Evolutionary conservation across 2,113 vertebrate species (phyloP).

Genomic region (Corapipo altera): DNA sequence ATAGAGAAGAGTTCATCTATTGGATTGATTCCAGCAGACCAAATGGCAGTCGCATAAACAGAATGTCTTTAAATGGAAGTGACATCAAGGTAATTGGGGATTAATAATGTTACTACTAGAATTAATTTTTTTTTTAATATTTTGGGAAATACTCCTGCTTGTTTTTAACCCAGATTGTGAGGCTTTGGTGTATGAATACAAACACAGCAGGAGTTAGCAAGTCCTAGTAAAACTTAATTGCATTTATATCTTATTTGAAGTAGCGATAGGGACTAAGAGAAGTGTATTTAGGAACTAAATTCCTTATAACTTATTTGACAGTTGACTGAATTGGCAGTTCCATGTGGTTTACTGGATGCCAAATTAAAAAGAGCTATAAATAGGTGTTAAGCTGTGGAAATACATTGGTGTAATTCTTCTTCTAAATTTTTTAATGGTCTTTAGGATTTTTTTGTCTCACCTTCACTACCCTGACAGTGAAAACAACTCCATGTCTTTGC

Average conservation of each 20-base stretch:
- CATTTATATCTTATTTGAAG: neutral
- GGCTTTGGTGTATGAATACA: neutral
- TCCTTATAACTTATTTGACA: neutral
- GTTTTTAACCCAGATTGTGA: neutral
- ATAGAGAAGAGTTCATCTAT: conserved; percentile 96
- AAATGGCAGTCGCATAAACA: conserved; percentile 94
- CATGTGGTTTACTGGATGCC: neutral
- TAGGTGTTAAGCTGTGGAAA: neutral
- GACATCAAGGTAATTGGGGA: conserved; percentile 87
- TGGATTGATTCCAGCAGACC: conserved; percentile 98
- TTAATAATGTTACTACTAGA: neutral
- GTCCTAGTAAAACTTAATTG: neutral
- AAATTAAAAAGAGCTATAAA: neutral
- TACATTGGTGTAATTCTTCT: neutral
- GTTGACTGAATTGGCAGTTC: neutral
- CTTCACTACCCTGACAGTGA: neutral
- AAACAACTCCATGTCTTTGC: neutral
- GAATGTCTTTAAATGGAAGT: conserved; percentile 94
- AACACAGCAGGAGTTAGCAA: neutral
- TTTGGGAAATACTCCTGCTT: neutral
- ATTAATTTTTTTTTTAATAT: neutral
- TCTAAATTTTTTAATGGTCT: neutral
- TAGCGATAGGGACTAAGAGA: neutral
- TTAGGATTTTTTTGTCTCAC: neutral
- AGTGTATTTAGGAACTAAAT: neutral